Evolutionary conservation across 2,888 invertebrate species (phyloP), one percentile per base, ranked within the genome.

Genomic region (Megastigmus dorsalis): DNA sequence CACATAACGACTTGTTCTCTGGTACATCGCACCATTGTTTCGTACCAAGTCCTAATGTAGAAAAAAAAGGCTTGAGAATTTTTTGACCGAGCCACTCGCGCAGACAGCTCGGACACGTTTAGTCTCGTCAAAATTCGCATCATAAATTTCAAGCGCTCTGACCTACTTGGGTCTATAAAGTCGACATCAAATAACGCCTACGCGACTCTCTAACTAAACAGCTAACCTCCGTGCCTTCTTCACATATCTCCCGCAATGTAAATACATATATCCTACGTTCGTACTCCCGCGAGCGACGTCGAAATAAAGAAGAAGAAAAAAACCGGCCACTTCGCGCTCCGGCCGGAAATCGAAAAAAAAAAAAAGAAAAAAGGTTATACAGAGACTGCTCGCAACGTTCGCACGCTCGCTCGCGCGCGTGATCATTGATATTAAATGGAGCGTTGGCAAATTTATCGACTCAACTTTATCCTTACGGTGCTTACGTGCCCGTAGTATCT

Each of bases 381-480:
- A n/a, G n/a, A 62, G 9, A 30, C 10, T 2, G 30, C n/a, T 9
- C 5, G 15, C n/a, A 1, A 3, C 18, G 41, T 26, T 45, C 20
- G 18, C 59, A 69, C 23, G 36, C 13, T 54, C 30, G 36, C 13
- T 54, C 30, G 20, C 10, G 2, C n/a, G 10, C 50, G 55, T 66
- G 73, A 79, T 77, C 77, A 77, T 79, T 79, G 78, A 76, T 76
- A 74, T 78, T 30, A 74, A 80, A 80, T 77, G 62, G 68, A 48
- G 43, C 54, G 65, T 67, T n/a, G 48, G 23, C 9, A 52, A 78
- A 81, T 81, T 81, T 80, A 81, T 80, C 52, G 77, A 28, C 45
- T n/a, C 10, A 15, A 50, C 50, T 28, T 45, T 43, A 52, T 45
- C 41, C 55, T 48, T 57, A 26, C 41, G 55, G 68, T 66, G 68